phyloP scores from a whole-genome alignment of 2,797 vertebrate genomes.

The Odontamblyopus rebecca region DNA sequence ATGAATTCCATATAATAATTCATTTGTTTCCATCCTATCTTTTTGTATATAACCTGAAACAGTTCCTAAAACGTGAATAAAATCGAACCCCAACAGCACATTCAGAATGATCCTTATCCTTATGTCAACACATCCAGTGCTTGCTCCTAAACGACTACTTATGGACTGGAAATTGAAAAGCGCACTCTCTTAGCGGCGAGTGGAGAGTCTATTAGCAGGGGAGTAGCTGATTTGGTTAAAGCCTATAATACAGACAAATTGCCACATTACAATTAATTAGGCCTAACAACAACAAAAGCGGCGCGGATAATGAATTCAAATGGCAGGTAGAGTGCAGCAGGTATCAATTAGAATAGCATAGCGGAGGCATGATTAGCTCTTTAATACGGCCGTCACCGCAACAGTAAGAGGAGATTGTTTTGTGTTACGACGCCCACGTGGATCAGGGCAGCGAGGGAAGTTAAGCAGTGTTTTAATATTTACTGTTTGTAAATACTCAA shows the following conservation, averaged over 20 bases:
- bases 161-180: slow-evolving; percentile 59
- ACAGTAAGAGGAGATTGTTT: slow-evolving; percentile 51
- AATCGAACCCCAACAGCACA: neutral
- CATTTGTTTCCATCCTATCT: too few relatives aligned
- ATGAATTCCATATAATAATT: too few relatives aligned
- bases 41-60: neutral
- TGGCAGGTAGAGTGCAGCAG: slow-evolving; percentile 57
- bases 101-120: slow-evolving; percentile 23
- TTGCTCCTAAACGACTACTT: slow-evolving; percentile 50
- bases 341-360: slow-evolving; percentile 61
- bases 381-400: slow-evolving; percentile 45
- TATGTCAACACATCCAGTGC: slow-evolving; percentile 39
- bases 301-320: slow-evolving; percentile 62
- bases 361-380: slow-evolving; percentile 48
- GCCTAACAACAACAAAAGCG: slow-evolving; percentile 60
- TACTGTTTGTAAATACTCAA: neutral
- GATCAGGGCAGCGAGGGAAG: neutral
- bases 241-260: slow-evolving; percentile 68
- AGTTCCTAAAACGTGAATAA: neutral
- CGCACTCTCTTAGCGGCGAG: slow-evolving; percentile 52
- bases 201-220: slow-evolving; percentile 59
- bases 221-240: slow-evolving; percentile 59
- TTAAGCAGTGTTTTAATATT: slow-evolving; percentile 1
- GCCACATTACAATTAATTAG: slow-evolving; percentile 66
- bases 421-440: slow-evolving; percentile 18